A percentile compares a stretch with the other conserved stretches of the same genome.
Conservation (phyloP, 2,797 vertebrate species). For the Sebastes baramenuke region DNA sequence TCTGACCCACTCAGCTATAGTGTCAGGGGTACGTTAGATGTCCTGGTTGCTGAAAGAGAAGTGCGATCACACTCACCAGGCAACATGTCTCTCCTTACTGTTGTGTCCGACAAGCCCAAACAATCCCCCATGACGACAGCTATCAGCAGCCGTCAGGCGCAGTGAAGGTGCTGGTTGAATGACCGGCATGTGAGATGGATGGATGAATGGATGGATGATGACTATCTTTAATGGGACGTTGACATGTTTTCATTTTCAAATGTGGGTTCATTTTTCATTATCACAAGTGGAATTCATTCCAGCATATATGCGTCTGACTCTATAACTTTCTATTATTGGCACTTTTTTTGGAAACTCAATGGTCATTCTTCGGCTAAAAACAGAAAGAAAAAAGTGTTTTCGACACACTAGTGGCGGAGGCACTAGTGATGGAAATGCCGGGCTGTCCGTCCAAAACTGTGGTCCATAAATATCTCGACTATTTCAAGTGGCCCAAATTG, state of each 20-base stretch:
- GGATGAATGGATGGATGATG: background rate
- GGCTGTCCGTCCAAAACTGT: background rate
- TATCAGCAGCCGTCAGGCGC: constrained; percentile 31
- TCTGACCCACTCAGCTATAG: background rate
- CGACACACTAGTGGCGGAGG: background rate
- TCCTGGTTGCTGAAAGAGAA: constrained; percentile 3
- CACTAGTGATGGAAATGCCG: background rate
- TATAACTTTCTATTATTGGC: background rate
- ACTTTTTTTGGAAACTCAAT: background rate
- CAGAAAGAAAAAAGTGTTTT: background rate
- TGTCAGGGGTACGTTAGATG: background rate
- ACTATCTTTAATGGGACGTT: background rate
- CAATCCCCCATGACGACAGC: constrained; percentile 16
- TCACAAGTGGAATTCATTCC: background rate
- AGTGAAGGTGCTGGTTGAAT: constrained; percentile 17
- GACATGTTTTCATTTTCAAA: constrained; percentile 12
- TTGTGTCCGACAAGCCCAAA: constrained; percentile 39
- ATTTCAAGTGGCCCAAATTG: background rate
- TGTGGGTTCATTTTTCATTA: background rate
- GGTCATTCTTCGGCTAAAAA: background rate
- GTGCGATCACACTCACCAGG: constrained; percentile 15
- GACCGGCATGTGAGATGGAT: constrained; percentile 12
- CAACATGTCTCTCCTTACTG: constrained; percentile 13
- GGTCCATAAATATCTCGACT: background rate
- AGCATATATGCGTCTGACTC: background rate